Percentiles rank a stretch among this genome's conserved stretches.
These are phyloP conservation scores for Chaetophractus vellerosus DNA, from an alignment of 2,797 vertebrate genomes.

Conservation along the genomic window DNA sequence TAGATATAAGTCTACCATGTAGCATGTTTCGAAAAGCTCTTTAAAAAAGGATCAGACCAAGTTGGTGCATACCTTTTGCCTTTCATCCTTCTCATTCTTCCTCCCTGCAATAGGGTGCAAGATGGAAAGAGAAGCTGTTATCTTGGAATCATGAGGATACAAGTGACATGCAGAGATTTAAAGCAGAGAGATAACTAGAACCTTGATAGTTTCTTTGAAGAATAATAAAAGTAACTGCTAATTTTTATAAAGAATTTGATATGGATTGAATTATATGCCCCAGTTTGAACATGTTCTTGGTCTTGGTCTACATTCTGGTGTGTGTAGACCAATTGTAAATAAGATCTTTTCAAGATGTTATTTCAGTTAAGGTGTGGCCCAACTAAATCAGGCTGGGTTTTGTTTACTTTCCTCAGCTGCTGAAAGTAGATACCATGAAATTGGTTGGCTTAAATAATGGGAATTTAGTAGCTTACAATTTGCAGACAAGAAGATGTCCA, in stretches of 20 bases:
- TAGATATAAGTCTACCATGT: not conserved
- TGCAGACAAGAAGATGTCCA: too few species aligned
- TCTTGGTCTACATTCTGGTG: too few species aligned
- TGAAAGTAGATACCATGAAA: too few species aligned
- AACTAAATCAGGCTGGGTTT: too few species aligned
- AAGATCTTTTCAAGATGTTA: too few species aligned
- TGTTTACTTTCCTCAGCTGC: too few species aligned
- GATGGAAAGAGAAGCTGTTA: not conserved
- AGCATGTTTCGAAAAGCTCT: not conserved
- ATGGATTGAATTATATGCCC: too few species aligned
- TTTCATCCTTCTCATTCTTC: not conserved
- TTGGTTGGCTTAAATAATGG: too few species aligned
- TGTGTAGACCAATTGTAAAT: too few species aligned
- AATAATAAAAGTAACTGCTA: not conserved
- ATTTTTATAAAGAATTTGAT: slow-evolving; percentile 23
- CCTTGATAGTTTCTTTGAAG: not conserved
- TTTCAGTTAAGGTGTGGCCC: too few species aligned
- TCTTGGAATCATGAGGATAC: not conserved
- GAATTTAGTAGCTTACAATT: too few species aligned
- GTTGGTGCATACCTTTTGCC: not conserved
- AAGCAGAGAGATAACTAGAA: not conserved
- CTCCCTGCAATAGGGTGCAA: not conserved
- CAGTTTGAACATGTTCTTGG: too few species aligned
- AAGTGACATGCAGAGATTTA: not conserved
- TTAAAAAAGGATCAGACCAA: not conserved